Percentiles rank a stretch among this genome's conserved stretches.
Evolutionary conservation across 2,113 vertebrate species (phyloP).

Genomic region (Neomonachus schauinslandi): DNA sequence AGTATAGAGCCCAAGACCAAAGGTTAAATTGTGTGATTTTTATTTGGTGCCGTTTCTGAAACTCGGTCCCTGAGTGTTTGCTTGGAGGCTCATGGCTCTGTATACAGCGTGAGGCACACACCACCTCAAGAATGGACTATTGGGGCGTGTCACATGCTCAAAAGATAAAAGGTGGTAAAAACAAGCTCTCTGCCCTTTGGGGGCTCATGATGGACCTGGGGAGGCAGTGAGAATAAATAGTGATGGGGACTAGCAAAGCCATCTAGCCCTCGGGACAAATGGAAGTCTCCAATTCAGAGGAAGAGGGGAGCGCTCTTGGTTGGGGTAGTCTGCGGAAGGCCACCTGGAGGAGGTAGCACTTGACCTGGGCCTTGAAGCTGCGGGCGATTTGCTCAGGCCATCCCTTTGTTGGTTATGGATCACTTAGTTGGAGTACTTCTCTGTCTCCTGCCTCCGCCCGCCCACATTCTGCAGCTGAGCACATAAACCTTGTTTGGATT

Average conservation of each 20-base stretch:
- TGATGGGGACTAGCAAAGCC: background rate
- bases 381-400: background rate
- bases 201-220: background rate
- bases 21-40: background rate
- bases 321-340: background rate
- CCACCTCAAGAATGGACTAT: background rate
- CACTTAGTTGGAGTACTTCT: background rate
- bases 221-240: background rate
- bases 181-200: background rate
- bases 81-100: background rate
- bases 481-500: constrained; percentile 47
- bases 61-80: background rate
- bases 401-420: background rate
- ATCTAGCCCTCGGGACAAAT: too few relatives aligned
- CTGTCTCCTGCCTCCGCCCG: background rate
- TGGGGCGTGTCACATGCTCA: too few relatives aligned
- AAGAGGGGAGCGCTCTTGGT: background rate
- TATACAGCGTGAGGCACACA: background rate
- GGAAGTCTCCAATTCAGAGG: background rate
- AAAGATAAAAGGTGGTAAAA: background rate
- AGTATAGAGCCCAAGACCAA: background rate
- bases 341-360: background rate
- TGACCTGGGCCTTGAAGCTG: background rate
- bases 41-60: background rate
- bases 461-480: constrained; percentile 51